Conservation (phyloP, 2,113 vertebrate genomes). For the Triplophysa dalaica region DNA sequence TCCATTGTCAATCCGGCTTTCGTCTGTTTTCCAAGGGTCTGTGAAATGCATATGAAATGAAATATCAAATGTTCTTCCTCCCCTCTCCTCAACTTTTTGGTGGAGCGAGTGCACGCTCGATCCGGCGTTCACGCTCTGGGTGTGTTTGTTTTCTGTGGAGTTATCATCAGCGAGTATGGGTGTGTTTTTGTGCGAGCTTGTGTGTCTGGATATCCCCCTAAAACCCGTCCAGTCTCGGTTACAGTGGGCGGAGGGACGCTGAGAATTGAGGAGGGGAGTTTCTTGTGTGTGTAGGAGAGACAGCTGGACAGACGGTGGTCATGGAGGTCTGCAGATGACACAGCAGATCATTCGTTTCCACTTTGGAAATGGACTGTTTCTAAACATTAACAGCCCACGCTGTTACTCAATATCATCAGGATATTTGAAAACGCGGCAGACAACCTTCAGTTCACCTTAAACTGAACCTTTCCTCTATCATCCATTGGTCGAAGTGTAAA, state of each 20-base stretch:
- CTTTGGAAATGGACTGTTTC: conserved; percentile 15
- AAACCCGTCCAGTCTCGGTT: conserved; percentile 38
- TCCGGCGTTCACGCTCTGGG: conserved; percentile 13
- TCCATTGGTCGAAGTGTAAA: conserved; percentile 3
- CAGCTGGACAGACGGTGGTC: conserved; percentile 8
- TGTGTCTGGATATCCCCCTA: conserved; percentile 48
- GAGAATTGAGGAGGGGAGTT: conserved; percentile 1
- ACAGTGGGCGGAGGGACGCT: neutral
- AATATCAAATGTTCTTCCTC: conserved; percentile 64
- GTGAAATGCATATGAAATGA: conserved; percentile 69
- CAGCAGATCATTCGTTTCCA: neutral
- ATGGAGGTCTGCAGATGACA: conserved; percentile 15
- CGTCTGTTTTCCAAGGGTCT: conserved; percentile 72
- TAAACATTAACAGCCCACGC: conserved; percentile 60
- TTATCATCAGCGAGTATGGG: conserved; percentile 28
- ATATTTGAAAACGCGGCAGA: conserved; percentile 7
- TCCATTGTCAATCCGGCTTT: conserved; percentile 72
- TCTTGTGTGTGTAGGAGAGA: conserved; percentile 9
- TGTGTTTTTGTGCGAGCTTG: conserved; percentile 24
- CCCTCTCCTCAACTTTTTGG: conserved; percentile 57
- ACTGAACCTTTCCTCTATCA: neutral
- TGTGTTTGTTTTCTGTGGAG: conserved; percentile 39
- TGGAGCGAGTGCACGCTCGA: conserved; percentile 47
- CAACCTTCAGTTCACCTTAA: neutral
- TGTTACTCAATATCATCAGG: conserved; percentile 54